Evolutionary conservation across 2,888 invertebrate species (phyloP).

Genomic region (Phortica okadai): DNA sequence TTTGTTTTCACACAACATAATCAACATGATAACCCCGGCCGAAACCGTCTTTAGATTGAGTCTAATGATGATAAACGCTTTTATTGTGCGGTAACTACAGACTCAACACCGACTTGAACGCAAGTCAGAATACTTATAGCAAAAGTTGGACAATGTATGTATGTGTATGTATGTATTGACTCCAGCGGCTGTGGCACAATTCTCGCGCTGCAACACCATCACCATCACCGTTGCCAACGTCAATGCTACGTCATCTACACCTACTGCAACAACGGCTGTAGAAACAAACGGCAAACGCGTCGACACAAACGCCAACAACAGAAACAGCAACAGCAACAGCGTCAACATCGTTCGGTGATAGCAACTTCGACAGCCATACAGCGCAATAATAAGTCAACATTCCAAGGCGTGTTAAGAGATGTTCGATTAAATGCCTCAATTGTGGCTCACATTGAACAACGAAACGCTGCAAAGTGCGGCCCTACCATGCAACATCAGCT

Average conservation of each 20-base stretch:
- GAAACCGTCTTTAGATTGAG: constrained; percentile 76
- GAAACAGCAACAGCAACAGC: background rate
- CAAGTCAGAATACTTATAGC: constrained; percentile 38
- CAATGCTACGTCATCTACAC: constrained; percentile 36
- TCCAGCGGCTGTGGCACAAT: constrained; percentile 31
- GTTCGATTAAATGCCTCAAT: constrained; percentile 77
- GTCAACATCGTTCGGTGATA: too few relatives aligned
- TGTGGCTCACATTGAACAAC: constrained; percentile 69
- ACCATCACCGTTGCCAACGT: constrained; percentile 40
- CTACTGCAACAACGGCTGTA: background rate
- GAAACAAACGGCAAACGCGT: constrained; percentile 38
- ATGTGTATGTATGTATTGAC: constrained; percentile 3
- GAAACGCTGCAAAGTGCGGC: constrained; percentile 47
- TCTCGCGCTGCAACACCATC: constrained; percentile 27
- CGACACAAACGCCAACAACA: constrained; percentile 17
- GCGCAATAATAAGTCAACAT: constrained; percentile 73
- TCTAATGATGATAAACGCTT: constrained; percentile 76
- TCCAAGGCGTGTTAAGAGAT: constrained; percentile 77
- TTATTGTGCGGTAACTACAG: constrained; percentile 70
- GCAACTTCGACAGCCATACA: constrained; percentile 39
- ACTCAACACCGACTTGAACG: constrained; percentile 64
- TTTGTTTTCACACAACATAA: constrained; percentile 77
- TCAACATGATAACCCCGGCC: constrained; percentile 76
- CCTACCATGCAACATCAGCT: background rate
- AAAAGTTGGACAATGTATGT: constrained; percentile 31